Conservation (phyloP, 2,888 invertebrate species). For the Drosophila falleni region DNA sequence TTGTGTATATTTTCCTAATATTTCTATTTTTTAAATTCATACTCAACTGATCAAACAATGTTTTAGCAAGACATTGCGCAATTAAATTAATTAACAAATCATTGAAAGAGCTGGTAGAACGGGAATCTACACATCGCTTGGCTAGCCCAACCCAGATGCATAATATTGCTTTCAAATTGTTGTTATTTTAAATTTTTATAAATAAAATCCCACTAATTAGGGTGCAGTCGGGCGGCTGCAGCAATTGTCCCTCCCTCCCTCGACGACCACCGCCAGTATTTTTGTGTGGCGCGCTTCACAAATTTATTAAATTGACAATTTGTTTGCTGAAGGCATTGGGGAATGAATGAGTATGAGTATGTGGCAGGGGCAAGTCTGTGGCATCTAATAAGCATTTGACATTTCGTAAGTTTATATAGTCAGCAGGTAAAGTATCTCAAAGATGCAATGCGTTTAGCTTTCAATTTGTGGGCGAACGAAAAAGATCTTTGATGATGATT, state of each 20-base stretch:
- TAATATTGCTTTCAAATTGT: slow-evolving; percentile 16
- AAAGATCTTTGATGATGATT: slow-evolving; percentile 78
- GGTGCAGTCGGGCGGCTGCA: slow-evolving; percentile 49
- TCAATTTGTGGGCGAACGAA: slow-evolving; percentile 59
- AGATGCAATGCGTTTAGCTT: slow-evolving; percentile 49
- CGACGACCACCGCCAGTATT: slow-evolving; percentile 37
- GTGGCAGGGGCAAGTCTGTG: slow-evolving; percentile 14
- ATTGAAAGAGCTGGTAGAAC: not conserved
- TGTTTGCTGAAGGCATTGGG: slow-evolving; percentile 21
- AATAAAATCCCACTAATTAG: slow-evolving; percentile 70
- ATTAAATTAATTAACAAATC: slow-evolving; percentile 1
- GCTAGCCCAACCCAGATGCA: slow-evolving; percentile 19
- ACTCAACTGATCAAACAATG: not conserved
- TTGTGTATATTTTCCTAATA: not conserved
- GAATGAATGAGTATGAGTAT: slow-evolving; percentile 1
- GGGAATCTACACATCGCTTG: not conserved
- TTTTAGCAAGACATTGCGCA: not conserved
- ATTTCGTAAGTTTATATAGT: slow-evolving; percentile 51
- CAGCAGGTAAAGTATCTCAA: slow-evolving; percentile 50
- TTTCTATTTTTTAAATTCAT: not conserved
- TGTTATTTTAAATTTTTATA: slow-evolving; percentile 34
- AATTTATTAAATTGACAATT: slow-evolving; percentile 77
- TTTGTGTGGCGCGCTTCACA: slow-evolving; percentile 34
- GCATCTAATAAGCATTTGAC: slow-evolving; percentile 78
- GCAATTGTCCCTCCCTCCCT: slow-evolving; percentile 38